These are phyloP conservation scores for Galeruca laticollis DNA, from an alignment of 2,888 invertebrate species.

Conservation along the genomic window DNA sequence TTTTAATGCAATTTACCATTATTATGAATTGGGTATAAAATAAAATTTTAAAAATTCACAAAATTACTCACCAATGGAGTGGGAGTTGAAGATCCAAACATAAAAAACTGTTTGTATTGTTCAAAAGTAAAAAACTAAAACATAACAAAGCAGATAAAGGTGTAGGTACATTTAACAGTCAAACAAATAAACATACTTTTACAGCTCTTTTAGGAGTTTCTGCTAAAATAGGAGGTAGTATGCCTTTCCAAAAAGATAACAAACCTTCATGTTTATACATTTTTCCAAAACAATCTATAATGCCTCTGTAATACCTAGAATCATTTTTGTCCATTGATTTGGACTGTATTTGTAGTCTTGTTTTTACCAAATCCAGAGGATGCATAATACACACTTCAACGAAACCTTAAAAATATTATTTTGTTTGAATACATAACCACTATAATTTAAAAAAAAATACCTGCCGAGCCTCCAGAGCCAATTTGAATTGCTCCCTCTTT, in stretches of 20 bases:
- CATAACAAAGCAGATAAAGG: slow-evolving; percentile 44
- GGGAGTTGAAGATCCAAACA: slow-evolving; percentile 81
- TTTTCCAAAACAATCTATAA: slow-evolving; percentile 88
- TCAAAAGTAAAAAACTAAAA: slow-evolving; percentile 90
- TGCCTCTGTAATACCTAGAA: slow-evolving; percentile 77
- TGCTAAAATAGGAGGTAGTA: slow-evolving; percentile 91
- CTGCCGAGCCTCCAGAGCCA: slow-evolving; percentile 90
- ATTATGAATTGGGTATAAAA: not conserved
- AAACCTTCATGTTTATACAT: slow-evolving; percentile 90
- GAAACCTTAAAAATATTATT: slow-evolving; percentile 71
- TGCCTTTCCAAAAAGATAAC: slow-evolving; percentile 92
- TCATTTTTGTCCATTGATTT: slow-evolving; percentile 63
- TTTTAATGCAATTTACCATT: not conserved
- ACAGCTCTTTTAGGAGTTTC: slow-evolving; percentile 96
- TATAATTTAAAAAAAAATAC: slow-evolving; percentile 60
- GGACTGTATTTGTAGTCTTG: slow-evolving; percentile 84
- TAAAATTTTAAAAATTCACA: not conserved
- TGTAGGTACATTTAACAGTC: not conserved
- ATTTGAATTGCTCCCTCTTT: slow-evolving; percentile 85
- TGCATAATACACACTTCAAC: slow-evolving; percentile 97
- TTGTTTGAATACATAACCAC: slow-evolving; percentile 24
- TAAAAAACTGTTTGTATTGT: slow-evolving; percentile 88
- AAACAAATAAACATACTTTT: slow-evolving; percentile 70
- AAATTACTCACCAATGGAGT: slow-evolving; percentile 78
- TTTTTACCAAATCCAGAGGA: slow-evolving; percentile 93